Evolutionary conservation across 2,888 invertebrate genomes (phyloP), one percentile per base, ranked within the genome.

Genomic region (Drosophila subsilvestris): DNA sequence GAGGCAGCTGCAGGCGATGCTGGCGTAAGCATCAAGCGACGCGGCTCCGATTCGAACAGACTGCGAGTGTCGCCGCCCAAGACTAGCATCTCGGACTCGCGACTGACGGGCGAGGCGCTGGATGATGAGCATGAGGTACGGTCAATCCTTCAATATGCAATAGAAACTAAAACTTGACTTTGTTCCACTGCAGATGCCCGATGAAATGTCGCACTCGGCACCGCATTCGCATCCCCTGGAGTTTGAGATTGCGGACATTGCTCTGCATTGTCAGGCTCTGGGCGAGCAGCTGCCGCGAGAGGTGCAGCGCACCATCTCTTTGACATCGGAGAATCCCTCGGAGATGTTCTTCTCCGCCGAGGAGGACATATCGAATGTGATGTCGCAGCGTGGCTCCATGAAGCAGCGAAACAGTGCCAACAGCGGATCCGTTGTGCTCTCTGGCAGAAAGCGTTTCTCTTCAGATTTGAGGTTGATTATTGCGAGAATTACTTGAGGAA

Each of bases 321-420:
- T 97, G 90, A 96, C 96, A 1, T 97, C 97, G 69, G 97, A 97
- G 91, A 97, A 97, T 91, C 97, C 96, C 84, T 97, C 97, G 0
- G 98, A 98, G 92, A 96, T 96, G 57, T 98, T 98, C 92, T 98
- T 97, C 90, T 98, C 98, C 0, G 98, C 98, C 0, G 98, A 98
- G 89, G 98, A 98, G 92, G 98, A 98, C 80, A 94, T 96, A 53
- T 91, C 92, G 1, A 92, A 92, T 80, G 90, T 91, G 4, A 73
- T 92, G 76, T 90, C 91, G 4, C 92, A 91, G 71, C 76, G 86
- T 0, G 89, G 91, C 18, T 90, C 92, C 14, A 90, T 91, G 53
- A 91, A 91, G 70, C 91, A 90, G 75, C 90, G 90, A 32, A 91
- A 90, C 53, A 84, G 68, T 42, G 72, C 25, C 20, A 72, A 72